Conservation (phyloP, 2,797 vertebrate species). For the Pantherophis vulpinus region DNA sequence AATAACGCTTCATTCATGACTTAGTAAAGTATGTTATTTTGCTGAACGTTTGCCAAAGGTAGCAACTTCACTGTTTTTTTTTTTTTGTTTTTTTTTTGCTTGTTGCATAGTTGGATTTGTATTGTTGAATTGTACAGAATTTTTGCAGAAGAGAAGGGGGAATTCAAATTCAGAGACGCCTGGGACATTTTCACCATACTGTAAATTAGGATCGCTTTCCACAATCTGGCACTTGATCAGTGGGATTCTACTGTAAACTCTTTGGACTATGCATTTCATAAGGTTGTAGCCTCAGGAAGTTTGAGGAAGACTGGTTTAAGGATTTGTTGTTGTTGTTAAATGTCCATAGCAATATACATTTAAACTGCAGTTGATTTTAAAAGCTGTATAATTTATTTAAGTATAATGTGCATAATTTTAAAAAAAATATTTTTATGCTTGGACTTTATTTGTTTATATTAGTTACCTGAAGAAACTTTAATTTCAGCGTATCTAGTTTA, state of each 20-base stretch:
- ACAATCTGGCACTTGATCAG: not conserved
- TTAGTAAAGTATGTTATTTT: constrained; percentile 19
- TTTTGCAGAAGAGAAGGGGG: not conserved
- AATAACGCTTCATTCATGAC: not conserved
- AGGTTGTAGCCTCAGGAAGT: not conserved
- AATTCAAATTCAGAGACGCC: not conserved
- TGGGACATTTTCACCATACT: not conserved
- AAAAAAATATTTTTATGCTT: not conserved
- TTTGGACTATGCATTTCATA: not conserved
- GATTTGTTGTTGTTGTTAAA: not conserved
- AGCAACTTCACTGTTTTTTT: rapidly evolving
- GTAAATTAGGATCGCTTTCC: not conserved
- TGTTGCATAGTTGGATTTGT: not conserved
- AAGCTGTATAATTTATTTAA: not conserved
- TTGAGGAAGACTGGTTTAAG: not conserved
- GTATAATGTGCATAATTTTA: not conserved
- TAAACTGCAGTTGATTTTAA: not conserved
- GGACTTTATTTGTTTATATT: not conserved
- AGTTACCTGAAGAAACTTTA: not conserved
- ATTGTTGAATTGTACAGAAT: not conserved
- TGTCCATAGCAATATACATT: not conserved
- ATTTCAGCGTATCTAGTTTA: not conserved
- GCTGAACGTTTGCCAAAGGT: not conserved
- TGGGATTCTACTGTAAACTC: not conserved
- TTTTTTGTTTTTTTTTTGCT: not conserved